Evolutionary conservation across 2,797 vertebrate species (phyloP).

Genomic region (Hypotaenidia okinawae): DNA sequence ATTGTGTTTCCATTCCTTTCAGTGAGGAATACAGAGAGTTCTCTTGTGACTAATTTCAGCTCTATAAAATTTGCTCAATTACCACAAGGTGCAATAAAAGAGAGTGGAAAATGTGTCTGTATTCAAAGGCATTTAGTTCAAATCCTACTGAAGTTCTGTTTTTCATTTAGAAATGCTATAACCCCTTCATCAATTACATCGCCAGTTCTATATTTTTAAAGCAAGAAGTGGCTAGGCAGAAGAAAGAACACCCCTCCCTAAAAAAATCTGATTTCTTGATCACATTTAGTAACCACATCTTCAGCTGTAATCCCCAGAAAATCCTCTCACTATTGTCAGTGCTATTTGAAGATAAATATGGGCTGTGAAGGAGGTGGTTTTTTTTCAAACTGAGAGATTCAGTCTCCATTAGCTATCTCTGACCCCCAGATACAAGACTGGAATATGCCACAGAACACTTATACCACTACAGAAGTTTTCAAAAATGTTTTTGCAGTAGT

Average conservation of each 20-base stretch:
- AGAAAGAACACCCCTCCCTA: not conserved
- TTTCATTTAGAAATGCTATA: constrained; percentile 9
- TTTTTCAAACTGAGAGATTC: not conserved
- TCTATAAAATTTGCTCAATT: constrained; percentile 27
- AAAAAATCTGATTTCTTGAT: not conserved
- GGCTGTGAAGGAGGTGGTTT: not conserved
- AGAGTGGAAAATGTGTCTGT: not conserved
- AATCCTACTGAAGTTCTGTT: not conserved
- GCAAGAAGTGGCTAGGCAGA: not conserved
- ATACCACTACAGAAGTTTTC: not conserved
- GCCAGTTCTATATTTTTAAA: not conserved
- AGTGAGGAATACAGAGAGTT: not conserved
- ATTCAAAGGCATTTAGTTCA: constrained; percentile 9
- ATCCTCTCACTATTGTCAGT: not conserved
- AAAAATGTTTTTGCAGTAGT: not conserved
- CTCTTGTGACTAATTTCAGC: not conserved
- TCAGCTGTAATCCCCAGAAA: not conserved
- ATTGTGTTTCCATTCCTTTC: not conserved
- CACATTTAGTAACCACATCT: not conserved
- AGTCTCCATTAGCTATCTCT: not conserved
- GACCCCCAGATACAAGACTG: not conserved
- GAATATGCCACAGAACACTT: not conserved
- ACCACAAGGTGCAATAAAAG: not conserved
- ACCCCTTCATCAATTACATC: not conserved
- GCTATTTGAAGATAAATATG: not conserved